phyloP scores from a whole-genome alignment of 1,140 invertebrate species.

The Idris sp. region DNA sequence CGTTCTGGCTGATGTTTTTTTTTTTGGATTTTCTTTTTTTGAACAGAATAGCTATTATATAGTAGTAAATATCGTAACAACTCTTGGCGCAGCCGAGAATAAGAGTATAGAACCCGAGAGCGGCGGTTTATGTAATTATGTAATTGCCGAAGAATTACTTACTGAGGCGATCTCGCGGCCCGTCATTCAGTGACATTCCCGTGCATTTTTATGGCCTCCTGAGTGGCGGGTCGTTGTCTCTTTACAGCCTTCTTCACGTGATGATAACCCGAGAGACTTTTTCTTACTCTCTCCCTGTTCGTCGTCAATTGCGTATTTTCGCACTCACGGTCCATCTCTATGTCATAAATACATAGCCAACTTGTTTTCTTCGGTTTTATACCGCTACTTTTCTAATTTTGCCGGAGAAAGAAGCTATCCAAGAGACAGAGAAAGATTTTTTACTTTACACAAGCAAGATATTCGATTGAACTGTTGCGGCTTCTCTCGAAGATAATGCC shows the following conservation, averaged over 20 bases:
- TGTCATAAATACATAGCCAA: slow-evolving; percentile 2
- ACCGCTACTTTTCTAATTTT: slow-evolving; percentile 72
- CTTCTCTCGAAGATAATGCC: background rate
- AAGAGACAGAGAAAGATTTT: slow-evolving; percentile 50
- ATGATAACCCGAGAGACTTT: slow-evolving; percentile 64
- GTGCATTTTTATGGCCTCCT: slow-evolving; percentile 73
- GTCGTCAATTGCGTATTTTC: no score
- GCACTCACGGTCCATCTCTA: no score
- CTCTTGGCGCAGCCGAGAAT: slow-evolving; percentile 63
- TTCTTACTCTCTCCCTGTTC: no score
- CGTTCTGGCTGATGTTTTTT: no score
- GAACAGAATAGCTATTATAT: slow-evolving; percentile 75
- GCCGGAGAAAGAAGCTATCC: slow-evolving; percentile 29
- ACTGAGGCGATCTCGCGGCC: slow-evolving; percentile 69
- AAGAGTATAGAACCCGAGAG: slow-evolving; percentile 63
- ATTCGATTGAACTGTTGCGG: slow-evolving; percentile 11
- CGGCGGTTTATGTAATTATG: slow-evolving; percentile 75
- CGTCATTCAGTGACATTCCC: slow-evolving; percentile 78
- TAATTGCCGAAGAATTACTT: slow-evolving; percentile 79
- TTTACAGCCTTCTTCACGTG: slow-evolving; percentile 62
- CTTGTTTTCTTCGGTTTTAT: slow-evolving; percentile 56
- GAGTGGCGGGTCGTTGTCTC: slow-evolving; percentile 72
- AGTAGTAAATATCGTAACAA: slow-evolving; percentile 79
- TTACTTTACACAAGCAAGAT: slow-evolving; percentile 13
- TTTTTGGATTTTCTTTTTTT: slow-evolving; percentile 64